Base-by-base conservation (phyloP, 2,888 invertebrate genomes). In the Meandrusa payeni region DNA sequence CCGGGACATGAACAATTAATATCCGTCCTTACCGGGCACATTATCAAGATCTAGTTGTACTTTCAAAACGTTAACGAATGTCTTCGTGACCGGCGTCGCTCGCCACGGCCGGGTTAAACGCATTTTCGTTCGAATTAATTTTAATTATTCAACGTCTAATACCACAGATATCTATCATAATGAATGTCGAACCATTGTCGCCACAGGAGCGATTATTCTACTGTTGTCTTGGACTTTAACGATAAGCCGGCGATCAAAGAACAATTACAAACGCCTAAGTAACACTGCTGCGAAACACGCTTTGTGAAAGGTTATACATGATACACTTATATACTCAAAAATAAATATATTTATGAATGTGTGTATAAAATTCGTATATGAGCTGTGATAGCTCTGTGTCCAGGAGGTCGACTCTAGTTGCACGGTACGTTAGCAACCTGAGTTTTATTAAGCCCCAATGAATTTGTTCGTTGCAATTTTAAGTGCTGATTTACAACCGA, bases 101-200 rank as follows among this genome's bases (percentile, higher is more conserved):
- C 27, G 24, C 28, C 23, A 7, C 12, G 28, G 11, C 17, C 44
- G 34, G 23, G 15, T 28, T 12, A 10, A 31, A 27, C 22, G 26
- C 32, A 33, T 26, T 33, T 38, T 41, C 40, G 44, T 44, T 26
- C 10, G 33, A 22, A 45, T 39, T 39, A 34, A 39, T 45, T 39
- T 34, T 50, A 46, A 55, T 51, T 49, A 57, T 61, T 58, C 53
- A 52, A 42, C 41, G 45, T 46, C 51, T 41, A 54, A 52, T 52
- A 49, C 36, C 50, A 54, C 51, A 51, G 51, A 48, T 48, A 54
- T 36, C 55, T 57, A 55, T 65, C 63, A 64, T 59, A 58, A 66
- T 65, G 59, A 66, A 60, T 49, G 63, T 58, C 52, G 41, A 27
- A 31, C 38, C 31, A 51, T 48, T 51, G 54, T 56, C 52, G 52